Conservation (phyloP, 2,888 invertebrate species). For the Hirtodrosophila trivittata region DNA sequence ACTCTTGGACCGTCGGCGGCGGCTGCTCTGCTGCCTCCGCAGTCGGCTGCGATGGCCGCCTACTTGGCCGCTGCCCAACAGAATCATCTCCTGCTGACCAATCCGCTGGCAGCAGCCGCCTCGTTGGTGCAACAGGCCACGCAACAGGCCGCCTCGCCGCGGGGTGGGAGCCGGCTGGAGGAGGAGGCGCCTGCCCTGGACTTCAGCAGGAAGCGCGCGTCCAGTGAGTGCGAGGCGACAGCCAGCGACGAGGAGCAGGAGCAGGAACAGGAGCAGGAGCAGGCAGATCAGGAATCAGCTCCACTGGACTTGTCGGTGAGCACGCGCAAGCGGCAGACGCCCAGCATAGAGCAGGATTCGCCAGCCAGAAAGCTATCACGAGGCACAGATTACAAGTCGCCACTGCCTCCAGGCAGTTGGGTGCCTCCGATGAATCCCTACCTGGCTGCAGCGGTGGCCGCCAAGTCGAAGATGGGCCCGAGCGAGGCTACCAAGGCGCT, state of each 20-base stretch:
- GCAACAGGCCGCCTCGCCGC: slow-evolving; percentile 73
- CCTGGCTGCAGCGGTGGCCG: slow-evolving; percentile 91
- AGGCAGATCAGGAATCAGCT: slow-evolving; percentile 40
- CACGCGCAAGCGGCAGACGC: slow-evolving; percentile 90
- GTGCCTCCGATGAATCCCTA: slow-evolving; percentile 92
- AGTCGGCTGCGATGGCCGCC: slow-evolving; percentile 92
- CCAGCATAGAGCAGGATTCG: slow-evolving; percentile 87
- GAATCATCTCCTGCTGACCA: slow-evolving; percentile 90
- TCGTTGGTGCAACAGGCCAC: slow-evolving; percentile 85
- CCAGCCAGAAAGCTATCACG: slow-evolving; percentile 87
- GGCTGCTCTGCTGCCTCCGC: slow-evolving; percentile 89
- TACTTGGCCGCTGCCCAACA: slow-evolving; percentile 90
- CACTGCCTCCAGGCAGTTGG: slow-evolving; percentile 87
- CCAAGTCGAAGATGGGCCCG: slow-evolving; percentile 87
- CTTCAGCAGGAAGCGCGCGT: slow-evolving; percentile 90
- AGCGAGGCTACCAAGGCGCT: slow-evolving; percentile 94
- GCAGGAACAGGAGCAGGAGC: slow-evolving; percentile 18
- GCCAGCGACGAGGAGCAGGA: slow-evolving; percentile 67
- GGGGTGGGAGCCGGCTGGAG: slow-evolving; percentile 76
- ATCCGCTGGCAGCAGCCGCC: slow-evolving; percentile 89
- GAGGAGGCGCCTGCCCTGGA: slow-evolving; percentile 88
- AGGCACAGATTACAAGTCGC: slow-evolving; percentile 88
- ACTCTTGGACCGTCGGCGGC: slow-evolving; percentile 88
- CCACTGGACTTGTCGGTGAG: slow-evolving; percentile 92
- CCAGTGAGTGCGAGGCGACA: slow-evolving; percentile 65